Base-by-base conservation (phyloP, 2,113 vertebrate genomes). In the Megaceryle torquata region DNA sequence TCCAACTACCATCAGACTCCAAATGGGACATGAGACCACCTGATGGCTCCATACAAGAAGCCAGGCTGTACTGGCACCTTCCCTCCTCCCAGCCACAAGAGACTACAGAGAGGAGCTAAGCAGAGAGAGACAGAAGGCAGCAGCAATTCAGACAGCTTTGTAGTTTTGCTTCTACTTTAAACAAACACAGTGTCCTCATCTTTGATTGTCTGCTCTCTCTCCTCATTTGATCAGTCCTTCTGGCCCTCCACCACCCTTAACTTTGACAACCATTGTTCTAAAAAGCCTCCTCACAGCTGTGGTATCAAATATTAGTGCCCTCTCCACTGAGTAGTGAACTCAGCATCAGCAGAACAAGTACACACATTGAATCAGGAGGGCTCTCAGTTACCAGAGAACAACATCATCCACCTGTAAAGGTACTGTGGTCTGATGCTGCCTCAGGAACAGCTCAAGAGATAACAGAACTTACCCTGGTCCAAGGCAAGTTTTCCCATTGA, bases 401-500 rank as follows among this genome's bases (percentile, higher is more conserved):
- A 89, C 35, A 75, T 6, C 15, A 25, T 1, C 2, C 20, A 46
- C 43, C 41, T 60, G 35, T 43, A 96, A 63, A 43, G 50, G 53
- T n/a, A 63, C 53, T 37, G 33, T 37, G 46, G 51, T 64, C 72
- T 16, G 11, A 63, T 15, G 33, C 57, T 94, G 81, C 46, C 69
- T 74, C 83, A 82, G 65, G 56, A 93, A 78, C 1, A 61, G 48
- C 59, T 89, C 31, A 21, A 84, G 74, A 93, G 86, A 72, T 86
- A 96, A 88, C 29, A 93, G 39, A 63, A 91, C 64, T 90, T 84
- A 93, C 20, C 44, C 50, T 72, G 50, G 53, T 50, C 59, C 59
- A 84, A 91, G 75, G 41, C 57, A 94, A 84, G 61, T 75, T 94
- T 92, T 94, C 86, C 70, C 65, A 51, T 61, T 96, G 95, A 95